Conservation (phyloP, 2,888 invertebrate genomes). For the Carpatolechia fugitivella region DNA sequence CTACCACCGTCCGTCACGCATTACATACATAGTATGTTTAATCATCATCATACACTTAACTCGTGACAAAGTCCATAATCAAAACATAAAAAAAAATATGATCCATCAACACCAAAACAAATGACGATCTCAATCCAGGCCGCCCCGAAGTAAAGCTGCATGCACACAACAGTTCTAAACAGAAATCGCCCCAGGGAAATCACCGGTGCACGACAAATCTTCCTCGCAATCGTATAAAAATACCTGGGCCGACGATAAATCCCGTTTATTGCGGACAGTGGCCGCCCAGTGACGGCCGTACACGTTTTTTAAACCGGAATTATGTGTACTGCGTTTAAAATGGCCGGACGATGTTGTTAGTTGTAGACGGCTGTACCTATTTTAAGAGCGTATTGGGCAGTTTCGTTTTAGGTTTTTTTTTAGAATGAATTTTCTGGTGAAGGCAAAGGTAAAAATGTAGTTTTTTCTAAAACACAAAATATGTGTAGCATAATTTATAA, state of each 20-base stretch:
- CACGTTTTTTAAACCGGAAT: conserved; percentile 30
- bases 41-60: too few species aligned
- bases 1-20: too few species aligned
- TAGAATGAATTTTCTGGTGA: neutral
- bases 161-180: conserved; percentile 49
- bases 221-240: conserved; percentile 45
- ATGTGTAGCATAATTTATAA: too few species aligned
- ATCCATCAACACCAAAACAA: conserved; percentile 7
- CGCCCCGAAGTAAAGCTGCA: conserved; percentile 51
- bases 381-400: neutral
- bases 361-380: neutral
- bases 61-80: too few species aligned
- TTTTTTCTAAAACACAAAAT: too few species aligned
- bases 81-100: neutral
- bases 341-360: conserved; percentile 9
- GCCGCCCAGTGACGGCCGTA: conserved; percentile 19
- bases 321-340: conserved; percentile 23
- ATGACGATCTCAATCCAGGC: neutral
- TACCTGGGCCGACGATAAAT: conserved; percentile 51
- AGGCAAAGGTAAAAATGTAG: too few species aligned
- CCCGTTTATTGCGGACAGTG: conserved; percentile 44
- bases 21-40: too few species aligned
- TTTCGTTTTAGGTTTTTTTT: neutral
- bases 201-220: conserved; percentile 58
- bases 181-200: conserved; percentile 57